These are phyloP conservation scores for Amphilophus citrinellus DNA, from an alignment of 2,113 vertebrate species.

Conservation along the genomic window DNA sequence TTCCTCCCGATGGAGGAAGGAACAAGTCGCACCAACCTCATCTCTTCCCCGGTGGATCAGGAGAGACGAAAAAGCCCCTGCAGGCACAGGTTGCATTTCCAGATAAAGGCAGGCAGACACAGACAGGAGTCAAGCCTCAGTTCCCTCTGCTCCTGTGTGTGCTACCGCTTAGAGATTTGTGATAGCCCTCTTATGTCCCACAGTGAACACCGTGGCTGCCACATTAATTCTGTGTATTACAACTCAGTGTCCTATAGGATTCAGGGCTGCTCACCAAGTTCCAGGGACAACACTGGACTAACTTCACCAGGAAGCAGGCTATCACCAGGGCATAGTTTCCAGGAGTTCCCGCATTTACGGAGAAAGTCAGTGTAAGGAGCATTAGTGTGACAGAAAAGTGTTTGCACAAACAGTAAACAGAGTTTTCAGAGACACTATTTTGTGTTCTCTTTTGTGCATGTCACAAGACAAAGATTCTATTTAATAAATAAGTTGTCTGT, in stretches of 20 bases:
- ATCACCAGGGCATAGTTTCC: constrained; percentile 77
- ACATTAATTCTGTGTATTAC: constrained; percentile 87
- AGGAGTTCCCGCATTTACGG: constrained; percentile 76
- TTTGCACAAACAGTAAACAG: constrained; percentile 40
- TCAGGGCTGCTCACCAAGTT: constrained; percentile 82
- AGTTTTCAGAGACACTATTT: constrained; percentile 50
- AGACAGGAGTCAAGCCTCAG: constrained; percentile 71
- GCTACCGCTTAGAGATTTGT: constrained; percentile 84
- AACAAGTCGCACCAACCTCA: constrained; percentile 91
- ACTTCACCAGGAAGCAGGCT: constrained; percentile 88
- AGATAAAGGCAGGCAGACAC: constrained; percentile 41
- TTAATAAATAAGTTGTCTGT: background rate
- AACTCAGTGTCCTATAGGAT: constrained; percentile 87
- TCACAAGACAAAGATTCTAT: constrained; percentile 31
- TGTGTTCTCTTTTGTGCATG: constrained; percentile 49
- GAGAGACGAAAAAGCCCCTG: constrained; percentile 62
- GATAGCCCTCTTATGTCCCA: constrained; percentile 79
- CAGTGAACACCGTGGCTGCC: constrained; percentile 79
- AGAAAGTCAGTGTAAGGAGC: constrained; percentile 88
- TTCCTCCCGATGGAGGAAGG: constrained; percentile 87
- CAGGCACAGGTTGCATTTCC: constrained; percentile 57
- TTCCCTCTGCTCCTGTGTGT: constrained; percentile 87
- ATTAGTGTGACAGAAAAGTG: background rate
- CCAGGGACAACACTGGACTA: constrained; percentile 85
- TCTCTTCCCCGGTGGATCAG: constrained; percentile 79